Conservation (phyloP, 2,888 invertebrate species). For the Hylaea fasciaria region DNA sequence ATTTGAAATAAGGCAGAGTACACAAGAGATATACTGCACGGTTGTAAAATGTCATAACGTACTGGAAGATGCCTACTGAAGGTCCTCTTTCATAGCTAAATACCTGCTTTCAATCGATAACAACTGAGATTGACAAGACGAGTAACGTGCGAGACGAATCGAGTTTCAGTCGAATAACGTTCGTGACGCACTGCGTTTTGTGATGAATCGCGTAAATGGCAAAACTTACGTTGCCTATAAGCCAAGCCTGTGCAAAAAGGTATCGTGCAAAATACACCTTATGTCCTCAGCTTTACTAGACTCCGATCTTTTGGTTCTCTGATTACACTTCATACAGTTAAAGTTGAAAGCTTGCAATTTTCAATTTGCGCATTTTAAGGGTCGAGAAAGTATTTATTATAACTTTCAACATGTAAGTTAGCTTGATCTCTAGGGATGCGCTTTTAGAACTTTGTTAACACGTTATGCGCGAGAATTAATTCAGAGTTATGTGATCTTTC, state of each 20-base stretch:
- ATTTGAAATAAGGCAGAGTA: not conserved
- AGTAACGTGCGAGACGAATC: too few species aligned
- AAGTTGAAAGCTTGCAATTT: constrained; percentile 14
- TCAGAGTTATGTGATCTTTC: too few species aligned
- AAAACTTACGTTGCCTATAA: too few species aligned
- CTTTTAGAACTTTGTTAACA: not conserved
- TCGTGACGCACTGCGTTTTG: too few species aligned
- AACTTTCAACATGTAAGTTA: not conserved
- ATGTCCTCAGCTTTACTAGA: not conserved
- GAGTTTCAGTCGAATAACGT: too few species aligned
- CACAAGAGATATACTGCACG: not conserved
- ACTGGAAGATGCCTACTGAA: too few species aligned
- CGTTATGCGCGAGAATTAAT: too few species aligned
- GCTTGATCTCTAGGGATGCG: not conserved
- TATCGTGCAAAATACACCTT: not conserved
- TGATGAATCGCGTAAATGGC: too few species aligned
- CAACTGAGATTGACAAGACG: too few species aligned
- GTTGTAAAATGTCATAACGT: not conserved
- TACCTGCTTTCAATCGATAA: too few species aligned
- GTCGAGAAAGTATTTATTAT: not conserved
- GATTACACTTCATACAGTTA: constrained; percentile 3
- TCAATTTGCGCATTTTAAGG: constrained; percentile 2
- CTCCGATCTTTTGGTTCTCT: not conserved
- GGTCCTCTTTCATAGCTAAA: too few species aligned
- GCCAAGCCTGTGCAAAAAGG: not conserved